phyloP scores from a whole-genome alignment of 2,888 invertebrate species.

The Pachymerium ferrugineum region DNA sequence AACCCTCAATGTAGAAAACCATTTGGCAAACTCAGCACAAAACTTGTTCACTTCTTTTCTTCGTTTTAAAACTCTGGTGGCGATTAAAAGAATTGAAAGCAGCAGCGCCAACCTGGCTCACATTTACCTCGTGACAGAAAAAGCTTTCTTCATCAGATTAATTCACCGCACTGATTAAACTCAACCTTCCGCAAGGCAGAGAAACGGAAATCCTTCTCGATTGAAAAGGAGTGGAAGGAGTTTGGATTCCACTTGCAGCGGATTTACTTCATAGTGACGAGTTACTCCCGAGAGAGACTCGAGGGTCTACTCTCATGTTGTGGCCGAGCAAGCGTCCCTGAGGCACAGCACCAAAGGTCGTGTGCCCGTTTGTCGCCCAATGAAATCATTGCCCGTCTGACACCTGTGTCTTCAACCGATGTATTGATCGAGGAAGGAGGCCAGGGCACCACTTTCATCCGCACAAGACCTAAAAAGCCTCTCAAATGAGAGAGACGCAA shows the following conservation, averaged over 20 bases:
- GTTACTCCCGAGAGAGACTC: background rate
- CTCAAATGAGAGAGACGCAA: slow-evolving; percentile 4
- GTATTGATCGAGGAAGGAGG: slow-evolving; percentile 1
- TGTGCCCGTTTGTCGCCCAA: background rate
- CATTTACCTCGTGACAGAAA: background rate
- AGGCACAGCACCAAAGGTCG: background rate
- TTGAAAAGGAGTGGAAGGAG: no score
- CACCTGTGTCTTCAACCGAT: background rate
- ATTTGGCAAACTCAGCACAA: background rate
- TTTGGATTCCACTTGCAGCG: background rate
- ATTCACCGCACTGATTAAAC: background rate
- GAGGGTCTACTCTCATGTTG: no score
- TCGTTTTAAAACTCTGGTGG: no score
- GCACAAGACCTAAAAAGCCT: slow-evolving; percentile 9
- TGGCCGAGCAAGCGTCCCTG: no score
- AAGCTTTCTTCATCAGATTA: background rate
- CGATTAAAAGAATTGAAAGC: no score
- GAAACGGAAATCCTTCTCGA: background rate
- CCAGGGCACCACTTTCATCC: slow-evolving; percentile 22
- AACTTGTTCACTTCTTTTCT: no score
- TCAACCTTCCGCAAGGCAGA: background rate
- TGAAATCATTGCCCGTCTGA: slow-evolving; percentile 5
- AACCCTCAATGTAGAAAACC: background rate
- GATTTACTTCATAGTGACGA: background rate
- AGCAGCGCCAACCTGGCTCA: no score